A percentile compares a stretch with the other conserved stretches of the same genome.
Evolutionary conservation across 2,888 invertebrate species (phyloP).

Genomic region (Noctua fimbriata): DNA sequence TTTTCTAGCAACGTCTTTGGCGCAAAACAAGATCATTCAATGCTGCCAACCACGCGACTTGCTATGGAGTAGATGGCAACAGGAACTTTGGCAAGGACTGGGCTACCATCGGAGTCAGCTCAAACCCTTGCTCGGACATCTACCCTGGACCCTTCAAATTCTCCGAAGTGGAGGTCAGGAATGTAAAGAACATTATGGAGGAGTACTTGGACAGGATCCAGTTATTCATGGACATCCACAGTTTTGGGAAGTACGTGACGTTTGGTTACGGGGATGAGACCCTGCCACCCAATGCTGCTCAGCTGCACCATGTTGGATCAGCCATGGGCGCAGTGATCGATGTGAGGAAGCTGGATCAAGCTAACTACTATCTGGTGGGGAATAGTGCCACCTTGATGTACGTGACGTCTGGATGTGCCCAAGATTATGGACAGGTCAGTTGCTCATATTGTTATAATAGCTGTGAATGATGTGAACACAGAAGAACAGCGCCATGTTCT

Average conservation of each 20-base stretch:
- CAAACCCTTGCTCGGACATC: slow-evolving; percentile 89
- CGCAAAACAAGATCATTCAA: slow-evolving; percentile 90
- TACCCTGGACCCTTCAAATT: slow-evolving; percentile 91
- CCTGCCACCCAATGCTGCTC: slow-evolving; percentile 82
- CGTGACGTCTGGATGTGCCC: slow-evolving; percentile 66
- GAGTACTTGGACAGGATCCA: slow-evolving; percentile 85
- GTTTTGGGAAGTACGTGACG: slow-evolving; percentile 91
- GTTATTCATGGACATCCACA: slow-evolving; percentile 93
- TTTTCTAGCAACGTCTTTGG: slow-evolving; percentile 90
- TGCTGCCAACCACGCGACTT: slow-evolving; percentile 71
- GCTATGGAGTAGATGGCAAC: slow-evolving; percentile 93
- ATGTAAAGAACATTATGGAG: slow-evolving; percentile 89
- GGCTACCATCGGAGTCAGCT: slow-evolving; percentile 89
- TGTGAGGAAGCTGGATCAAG: slow-evolving; percentile 68
- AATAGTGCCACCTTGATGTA: slow-evolving; percentile 77
- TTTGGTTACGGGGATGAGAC: slow-evolving; percentile 72
- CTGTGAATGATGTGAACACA: background rate
- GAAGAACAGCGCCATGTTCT: background rate
- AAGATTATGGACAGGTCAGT: slow-evolving; percentile 54
- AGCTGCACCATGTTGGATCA: slow-evolving; percentile 74
- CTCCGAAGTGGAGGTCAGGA: slow-evolving; percentile 91
- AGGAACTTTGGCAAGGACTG: slow-evolving; percentile 92
- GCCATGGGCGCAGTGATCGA: slow-evolving; percentile 78
- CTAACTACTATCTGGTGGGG: slow-evolving; percentile 75
- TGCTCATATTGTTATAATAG: background rate